A percentile compares a stretch with the other conserved stretches of the same genome.
These are phyloP conservation scores for Parus major DNA, from an alignment of 2,113 vertebrate genomes.

Conservation along the genomic window DNA sequence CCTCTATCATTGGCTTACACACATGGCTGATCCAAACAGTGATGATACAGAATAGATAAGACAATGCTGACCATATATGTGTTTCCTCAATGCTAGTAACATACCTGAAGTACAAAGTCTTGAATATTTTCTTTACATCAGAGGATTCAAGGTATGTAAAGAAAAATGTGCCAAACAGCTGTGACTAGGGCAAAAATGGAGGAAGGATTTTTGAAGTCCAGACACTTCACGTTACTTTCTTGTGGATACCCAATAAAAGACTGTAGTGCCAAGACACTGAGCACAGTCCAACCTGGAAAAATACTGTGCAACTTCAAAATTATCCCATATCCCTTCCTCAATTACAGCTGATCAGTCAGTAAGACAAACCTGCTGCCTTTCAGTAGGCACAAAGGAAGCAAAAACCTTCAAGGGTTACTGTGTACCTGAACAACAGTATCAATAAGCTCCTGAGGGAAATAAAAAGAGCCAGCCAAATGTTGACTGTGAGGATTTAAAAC, in stretches of 20 bases:
- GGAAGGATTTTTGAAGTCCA: not conserved
- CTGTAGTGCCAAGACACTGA: not conserved
- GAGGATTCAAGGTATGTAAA: not conserved
- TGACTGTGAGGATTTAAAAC: not conserved
- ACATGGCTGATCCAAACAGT: not conserved
- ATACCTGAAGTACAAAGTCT: not conserved
- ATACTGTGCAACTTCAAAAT: not conserved
- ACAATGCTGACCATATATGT: rapidly evolving
- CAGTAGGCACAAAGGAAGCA: not conserved
- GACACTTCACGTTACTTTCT: not conserved
- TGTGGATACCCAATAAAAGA: not conserved
- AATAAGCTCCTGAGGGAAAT: not conserved
- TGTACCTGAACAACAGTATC: not conserved
- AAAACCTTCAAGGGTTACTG: not conserved
- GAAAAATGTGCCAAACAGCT: not conserved
- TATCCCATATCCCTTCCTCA: not conserved
- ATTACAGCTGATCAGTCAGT: not conserved
- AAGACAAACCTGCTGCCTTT: not conserved
- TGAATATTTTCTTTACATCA: not conserved
- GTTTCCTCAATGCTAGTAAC: not conserved
- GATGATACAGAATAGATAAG: not conserved
- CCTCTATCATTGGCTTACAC: not conserved
- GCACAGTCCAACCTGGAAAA: not conserved
- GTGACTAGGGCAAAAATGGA: not conserved
- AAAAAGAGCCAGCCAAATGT: not conserved